Evolutionary conservation across 23 tunicate genomes (phyloP), one percentile per base, ranked within the genome.

Genomic region (Pegea sp.): DNA sequence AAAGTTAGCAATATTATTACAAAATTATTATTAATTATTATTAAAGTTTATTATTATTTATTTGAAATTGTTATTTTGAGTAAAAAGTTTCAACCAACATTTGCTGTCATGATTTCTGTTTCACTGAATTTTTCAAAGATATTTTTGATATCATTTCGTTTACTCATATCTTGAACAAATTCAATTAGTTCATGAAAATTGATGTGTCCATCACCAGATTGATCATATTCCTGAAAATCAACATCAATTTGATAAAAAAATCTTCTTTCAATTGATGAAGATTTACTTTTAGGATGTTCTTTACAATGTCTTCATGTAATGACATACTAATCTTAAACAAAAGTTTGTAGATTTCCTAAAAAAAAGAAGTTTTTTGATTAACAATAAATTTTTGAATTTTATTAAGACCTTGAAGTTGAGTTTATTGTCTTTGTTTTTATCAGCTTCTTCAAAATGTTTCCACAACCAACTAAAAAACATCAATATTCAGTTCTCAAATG

Each of bases 401-500:
- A 22, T n/a, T 52, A 13, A 20, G 16, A 74, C 84, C 64, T 74
- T 64, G 30, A 32, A 60, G 3, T 65, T 34, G 1, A 79, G 59
- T 4, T 34, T 21, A 3, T 48, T 28, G 48, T 53, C 71, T 20
- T 53, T 48, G 33, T 79, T 79, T 53, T 66, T 71, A 33, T 79
- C 93, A 1, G 79, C 79, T 42, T 38, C 46, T 56, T 71, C 71
- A 28, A 79, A 79, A 54, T 54, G 60, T 25, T 79, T 79, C 93
- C 93, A 71, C 30, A 71, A 29, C 93, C 93, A 79, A 57, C 93
- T 74, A 49, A 42, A 57, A 64, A 57, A n/a, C n/a, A n/a, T n/a
- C n/a, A n/a, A n/a, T n/a, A n/a, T n/a, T n/a, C n/a, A n/a, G n/a
- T n/a, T n/a, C n/a, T n/a, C n/a, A n/a, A n/a, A n/a, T n/a, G n/a